Conservation (phyloP, 1,140 invertebrate species). For the Drosophila nasuta region DNA sequence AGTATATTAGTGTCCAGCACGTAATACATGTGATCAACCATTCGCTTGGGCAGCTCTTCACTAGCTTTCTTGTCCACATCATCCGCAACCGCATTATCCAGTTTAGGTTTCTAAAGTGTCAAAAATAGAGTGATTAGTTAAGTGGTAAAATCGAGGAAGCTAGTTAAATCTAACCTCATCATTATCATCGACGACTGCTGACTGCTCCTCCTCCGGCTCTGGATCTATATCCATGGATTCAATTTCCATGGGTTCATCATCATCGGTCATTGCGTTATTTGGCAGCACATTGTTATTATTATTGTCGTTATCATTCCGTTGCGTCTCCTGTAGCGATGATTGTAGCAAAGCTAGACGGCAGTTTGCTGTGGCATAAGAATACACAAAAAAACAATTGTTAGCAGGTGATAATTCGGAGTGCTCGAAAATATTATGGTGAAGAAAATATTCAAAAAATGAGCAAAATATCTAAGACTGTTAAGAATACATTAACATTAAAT, state of each 20-base stretch:
- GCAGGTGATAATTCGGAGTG: too few species aligned
- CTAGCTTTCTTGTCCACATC: too few species aligned
- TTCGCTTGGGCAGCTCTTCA: constrained; percentile 15
- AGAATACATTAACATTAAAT: background rate
- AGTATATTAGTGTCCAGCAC: constrained; percentile 71
- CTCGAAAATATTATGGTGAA: too few species aligned
- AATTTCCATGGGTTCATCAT: constrained; percentile 60
- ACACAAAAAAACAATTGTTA: background rate
- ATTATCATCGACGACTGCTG: background rate
- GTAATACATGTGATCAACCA: constrained; percentile 51
- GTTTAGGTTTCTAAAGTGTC: too few species aligned
- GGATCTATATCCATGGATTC: constrained; percentile 39
- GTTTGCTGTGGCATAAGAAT: constrained; percentile 40
- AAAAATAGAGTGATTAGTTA: too few species aligned
- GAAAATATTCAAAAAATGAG: too few species aligned
- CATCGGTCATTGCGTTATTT: background rate
- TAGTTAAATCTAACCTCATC: background rate
- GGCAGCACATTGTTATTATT: background rate
- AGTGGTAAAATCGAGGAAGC: too few species aligned
- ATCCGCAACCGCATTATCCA: too few species aligned
- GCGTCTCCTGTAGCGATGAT: constrained; percentile 24
- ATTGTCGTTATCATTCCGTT: background rate
- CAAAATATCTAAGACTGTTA: too few species aligned
- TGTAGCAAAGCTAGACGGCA: constrained; percentile 42
- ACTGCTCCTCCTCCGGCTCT: background rate